These are phyloP conservation scores for Lophotis ruficrista DNA, from an alignment of 2,113 vertebrate species.

Conservation along the genomic window DNA sequence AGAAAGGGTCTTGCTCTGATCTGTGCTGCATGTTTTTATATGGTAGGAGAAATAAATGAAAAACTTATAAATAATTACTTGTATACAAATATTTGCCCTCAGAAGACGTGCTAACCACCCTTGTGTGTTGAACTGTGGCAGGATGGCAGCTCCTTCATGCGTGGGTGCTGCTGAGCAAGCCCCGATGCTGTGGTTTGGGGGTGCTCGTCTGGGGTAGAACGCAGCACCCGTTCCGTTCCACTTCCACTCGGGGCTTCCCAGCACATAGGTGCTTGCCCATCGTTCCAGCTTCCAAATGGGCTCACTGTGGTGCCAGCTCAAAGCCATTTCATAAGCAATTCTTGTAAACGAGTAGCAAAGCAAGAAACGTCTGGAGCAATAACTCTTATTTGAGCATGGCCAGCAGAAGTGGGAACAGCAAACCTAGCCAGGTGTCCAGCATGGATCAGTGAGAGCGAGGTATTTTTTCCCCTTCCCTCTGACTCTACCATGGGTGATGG, in stretches of 20 bases:
- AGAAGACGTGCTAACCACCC: neutral
- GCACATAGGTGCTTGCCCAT: neutral
- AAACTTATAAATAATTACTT: neutral
- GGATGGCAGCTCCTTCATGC: neutral
- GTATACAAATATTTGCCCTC: neutral
- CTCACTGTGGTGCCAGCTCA: neutral
- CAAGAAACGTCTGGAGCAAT: neutral
- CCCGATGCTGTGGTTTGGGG: rapidly evolving
- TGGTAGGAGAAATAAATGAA: neutral
- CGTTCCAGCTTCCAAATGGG: neutral
- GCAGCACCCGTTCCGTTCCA: neutral
- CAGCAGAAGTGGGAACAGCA: neutral
- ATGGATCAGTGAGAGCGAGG: rapidly evolving
- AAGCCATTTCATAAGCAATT: neutral
- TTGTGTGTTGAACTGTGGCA: neutral
- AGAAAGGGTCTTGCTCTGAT: neutral
- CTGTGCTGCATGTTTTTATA: neutral
- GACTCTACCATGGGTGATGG: neutral
- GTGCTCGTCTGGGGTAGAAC: neutral
- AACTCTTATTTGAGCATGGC: neutral
- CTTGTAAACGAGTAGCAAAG: neutral
- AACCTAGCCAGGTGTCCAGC: neutral
- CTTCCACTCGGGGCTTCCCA: neutral
- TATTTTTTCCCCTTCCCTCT: neutral
- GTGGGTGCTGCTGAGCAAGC: neutral